Percentiles rank a stretch among this genome's conserved stretches.
phyloP scores from a whole-genome alignment of 2,797 vertebrate species.

The Alauda arvensis region DNA sequence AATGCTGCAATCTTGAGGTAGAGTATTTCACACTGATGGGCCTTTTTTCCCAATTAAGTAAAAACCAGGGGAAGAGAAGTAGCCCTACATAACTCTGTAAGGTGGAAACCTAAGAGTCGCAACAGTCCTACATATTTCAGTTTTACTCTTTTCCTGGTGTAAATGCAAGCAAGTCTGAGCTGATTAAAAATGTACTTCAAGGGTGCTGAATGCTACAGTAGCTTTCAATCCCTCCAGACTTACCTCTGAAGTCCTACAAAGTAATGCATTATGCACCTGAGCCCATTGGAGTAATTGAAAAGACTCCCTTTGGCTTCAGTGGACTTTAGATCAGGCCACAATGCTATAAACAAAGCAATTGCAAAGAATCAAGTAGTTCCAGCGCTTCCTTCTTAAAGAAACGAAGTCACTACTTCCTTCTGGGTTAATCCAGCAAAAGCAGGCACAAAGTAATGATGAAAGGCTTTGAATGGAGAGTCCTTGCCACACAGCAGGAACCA shows the following conservation, averaged over 20 bases:
- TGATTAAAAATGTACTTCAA: not conserved
- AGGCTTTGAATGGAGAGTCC: not conserved
- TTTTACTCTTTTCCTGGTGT: not conserved
- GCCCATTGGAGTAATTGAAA: not conserved
- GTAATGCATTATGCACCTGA: conserved; percentile 35
- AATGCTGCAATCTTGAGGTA: not conserved
- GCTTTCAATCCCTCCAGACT: conserved; percentile 34
- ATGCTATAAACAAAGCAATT: conserved; percentile 36
- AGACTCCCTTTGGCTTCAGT: conserved; percentile 22
- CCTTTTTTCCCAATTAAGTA: not conserved
- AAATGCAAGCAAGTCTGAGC: not conserved
- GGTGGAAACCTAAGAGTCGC: not conserved
- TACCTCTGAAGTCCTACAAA: conserved; percentile 39
- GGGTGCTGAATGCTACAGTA: not conserved
- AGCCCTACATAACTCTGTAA: not conserved
- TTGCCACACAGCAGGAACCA: conserved; percentile 3
- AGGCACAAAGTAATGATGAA: not conserved
- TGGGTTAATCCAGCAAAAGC: not conserved
- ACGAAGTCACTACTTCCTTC: not conserved
- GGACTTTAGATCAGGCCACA: conserved; percentile 55
- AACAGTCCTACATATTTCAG: not conserved
- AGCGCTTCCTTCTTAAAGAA: not conserved
- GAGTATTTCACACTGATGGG: not conserved
- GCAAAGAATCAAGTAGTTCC: not conserved
- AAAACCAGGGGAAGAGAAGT: not conserved